These are phyloP conservation scores for Polymixis flavicincta DNA, from an alignment of 2,888 invertebrate genomes.

Conservation along the genomic window DNA sequence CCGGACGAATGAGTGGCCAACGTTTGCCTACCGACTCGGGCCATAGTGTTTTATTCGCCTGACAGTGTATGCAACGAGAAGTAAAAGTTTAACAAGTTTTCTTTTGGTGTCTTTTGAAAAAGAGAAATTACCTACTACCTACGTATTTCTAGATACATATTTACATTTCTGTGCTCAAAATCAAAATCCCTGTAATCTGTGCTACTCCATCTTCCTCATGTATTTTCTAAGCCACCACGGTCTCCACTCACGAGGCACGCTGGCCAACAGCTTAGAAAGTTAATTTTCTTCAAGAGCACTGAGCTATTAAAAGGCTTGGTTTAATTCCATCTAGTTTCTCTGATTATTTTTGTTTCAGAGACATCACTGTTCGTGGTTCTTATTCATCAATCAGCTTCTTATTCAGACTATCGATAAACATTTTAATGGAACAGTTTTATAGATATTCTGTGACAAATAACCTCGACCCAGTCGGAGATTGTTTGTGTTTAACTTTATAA, in stretches of 20 bases:
- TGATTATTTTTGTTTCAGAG: slow-evolving; percentile 12
- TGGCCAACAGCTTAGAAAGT: background rate
- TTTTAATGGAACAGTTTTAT: slow-evolving; percentile 37
- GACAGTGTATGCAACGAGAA: background rate
- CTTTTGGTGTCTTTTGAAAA: background rate
- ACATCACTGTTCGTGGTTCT: slow-evolving; percentile 6
- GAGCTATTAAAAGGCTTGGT: background rate
- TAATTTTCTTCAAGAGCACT: slow-evolving; percentile 8
- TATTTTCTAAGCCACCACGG: background rate
- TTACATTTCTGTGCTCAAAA: background rate
- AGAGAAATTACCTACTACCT: no score
- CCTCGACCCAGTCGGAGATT: slow-evolving; percentile 63
- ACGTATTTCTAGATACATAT: background rate
- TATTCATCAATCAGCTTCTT: slow-evolving; percentile 21
- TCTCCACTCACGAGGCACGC: no score
- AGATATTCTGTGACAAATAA: slow-evolving; percentile 36
- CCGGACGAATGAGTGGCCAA: slow-evolving; percentile 72
- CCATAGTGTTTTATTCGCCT: slow-evolving; percentile 57
- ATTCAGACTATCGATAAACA: slow-evolving; percentile 18
- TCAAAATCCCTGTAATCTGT: no score
- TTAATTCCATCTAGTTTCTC: background rate
- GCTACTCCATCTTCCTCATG: no score
- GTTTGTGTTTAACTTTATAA: slow-evolving; percentile 59
- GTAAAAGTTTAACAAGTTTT: background rate
- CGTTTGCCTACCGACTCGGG: slow-evolving; percentile 72